Evolutionary conservation across 2,113 vertebrate genomes (phyloP), one percentile per base, ranked within the genome.

Genomic region (Formicarius rufipectus): DNA sequence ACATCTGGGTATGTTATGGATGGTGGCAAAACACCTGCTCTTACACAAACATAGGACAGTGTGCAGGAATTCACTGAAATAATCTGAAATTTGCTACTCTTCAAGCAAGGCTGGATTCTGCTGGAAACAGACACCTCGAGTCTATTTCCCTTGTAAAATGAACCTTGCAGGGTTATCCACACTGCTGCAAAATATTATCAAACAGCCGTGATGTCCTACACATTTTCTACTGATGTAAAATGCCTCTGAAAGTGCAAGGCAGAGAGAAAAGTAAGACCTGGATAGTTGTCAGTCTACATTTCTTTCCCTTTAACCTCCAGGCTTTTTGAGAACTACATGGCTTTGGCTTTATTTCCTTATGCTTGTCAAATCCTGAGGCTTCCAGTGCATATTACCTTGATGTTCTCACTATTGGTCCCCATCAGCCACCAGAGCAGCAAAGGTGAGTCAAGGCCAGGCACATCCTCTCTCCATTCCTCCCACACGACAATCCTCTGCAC

Each of bases 1-100:
- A 31, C 25, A 59, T 68, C 67, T 40, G 28, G 6, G 40, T 50
- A 45, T 1, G 0, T 53, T 59, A 77, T 0, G 0, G 12, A 30
- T 50, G 53, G 47, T 6, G 28, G 37, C 14, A 62, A 93, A 93
- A 80, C 42, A 72, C 5, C 27, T 59, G 44, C 13, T 71, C 6
- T 60, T 71, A 42, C 2, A 11, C 27, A 75, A 84, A 84, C 8
- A 4, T 4, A 68, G 31, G 31, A 82, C 44, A n/a, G 68, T 8
- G 12, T 33, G 16, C 27, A 83, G 21, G 30, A 86, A 71, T 39
- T 83, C 83, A 69, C 39, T 24, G 42, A 79, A 90, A 85, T 37
- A 62, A 66, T 53, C 24, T 19, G 35, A 80, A 53, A 77, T 42
- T 58, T 64, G 6, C 7, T 6, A 31, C 39, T 76, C 68, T 35